Conservation (phyloP, 1,140 invertebrate species). For the Marisa cornuarietis region DNA sequence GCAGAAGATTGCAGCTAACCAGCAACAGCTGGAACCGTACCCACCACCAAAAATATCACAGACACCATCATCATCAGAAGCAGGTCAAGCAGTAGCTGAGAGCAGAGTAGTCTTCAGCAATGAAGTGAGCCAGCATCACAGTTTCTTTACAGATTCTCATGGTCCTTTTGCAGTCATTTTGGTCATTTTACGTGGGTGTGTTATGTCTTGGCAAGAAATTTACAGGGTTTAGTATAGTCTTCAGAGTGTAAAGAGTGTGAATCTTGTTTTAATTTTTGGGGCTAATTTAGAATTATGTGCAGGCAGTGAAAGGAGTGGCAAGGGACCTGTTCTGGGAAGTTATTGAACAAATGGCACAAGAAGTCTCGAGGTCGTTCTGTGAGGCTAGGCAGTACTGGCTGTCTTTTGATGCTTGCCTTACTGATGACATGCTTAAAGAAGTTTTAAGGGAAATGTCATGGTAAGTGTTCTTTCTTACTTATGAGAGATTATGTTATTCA, state of each 20-base stretch:
- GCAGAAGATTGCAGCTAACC: no score
- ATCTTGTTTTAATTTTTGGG: no score
- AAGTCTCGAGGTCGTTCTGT: slow-evolving; percentile 13
- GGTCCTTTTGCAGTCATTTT: background rate
- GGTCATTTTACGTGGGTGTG: background rate
- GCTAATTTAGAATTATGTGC: background rate
- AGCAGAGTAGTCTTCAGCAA: background rate
- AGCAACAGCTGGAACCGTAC: no score
- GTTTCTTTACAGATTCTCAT: no score
- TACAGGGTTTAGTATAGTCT: no score
- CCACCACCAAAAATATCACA: no score
- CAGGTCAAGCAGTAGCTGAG: background rate
- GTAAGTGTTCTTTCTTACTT: background rate
- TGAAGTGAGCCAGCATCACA: background rate
- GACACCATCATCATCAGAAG: background rate
- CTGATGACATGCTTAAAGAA: background rate
- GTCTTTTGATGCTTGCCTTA: background rate
- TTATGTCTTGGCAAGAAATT: no score
- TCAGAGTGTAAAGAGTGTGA: no score
- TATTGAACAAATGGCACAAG: slow-evolving; percentile 34
- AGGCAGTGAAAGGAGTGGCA: slow-evolving; percentile 56
- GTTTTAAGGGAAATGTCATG: background rate
- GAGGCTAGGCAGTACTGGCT: background rate
- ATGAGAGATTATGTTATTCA: background rate
- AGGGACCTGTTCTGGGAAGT: slow-evolving; percentile 58